Conservation (phyloP, 2,797 vertebrate genomes). For the Pipistrellus nathusii region DNA sequence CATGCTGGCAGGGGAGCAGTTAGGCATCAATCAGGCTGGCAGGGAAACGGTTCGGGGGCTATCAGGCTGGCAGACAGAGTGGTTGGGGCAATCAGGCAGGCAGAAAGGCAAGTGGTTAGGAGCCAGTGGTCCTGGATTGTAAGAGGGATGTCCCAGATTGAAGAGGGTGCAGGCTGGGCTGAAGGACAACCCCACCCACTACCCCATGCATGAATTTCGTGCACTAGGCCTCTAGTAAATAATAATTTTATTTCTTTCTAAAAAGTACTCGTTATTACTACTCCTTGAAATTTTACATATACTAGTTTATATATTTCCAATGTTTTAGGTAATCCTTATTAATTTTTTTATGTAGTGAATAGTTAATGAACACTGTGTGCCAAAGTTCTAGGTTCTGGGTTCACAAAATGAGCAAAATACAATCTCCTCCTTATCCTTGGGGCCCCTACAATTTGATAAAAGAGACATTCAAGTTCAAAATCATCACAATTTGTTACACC, state of each 20-base stretch:
- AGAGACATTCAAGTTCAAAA: not conserved
- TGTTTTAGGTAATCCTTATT: not conserved
- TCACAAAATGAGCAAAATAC: not conserved
- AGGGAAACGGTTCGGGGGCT: no score
- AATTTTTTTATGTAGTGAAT: not conserved
- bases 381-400: not conserved
- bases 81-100: no score
- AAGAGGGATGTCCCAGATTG: no score
- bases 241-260: slow-evolving; percentile 27
- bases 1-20: no score
- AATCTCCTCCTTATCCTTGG: not conserved
- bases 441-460: not conserved
- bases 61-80: no score
- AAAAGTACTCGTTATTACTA: not conserved
- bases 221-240: not conserved
- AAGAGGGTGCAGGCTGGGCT: no score
- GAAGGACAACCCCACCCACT: no score
- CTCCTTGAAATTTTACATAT: not conserved
- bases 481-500: not conserved
- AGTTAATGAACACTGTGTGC: not conserved
- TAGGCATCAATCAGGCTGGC: no score
- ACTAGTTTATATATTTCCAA: slow-evolving; percentile 5
- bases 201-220: no score
- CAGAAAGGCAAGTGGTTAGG: no score
- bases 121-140: no score